Evolutionary conservation across 2,888 invertebrate species (phyloP).

Genomic region (Allygus modestus): DNA sequence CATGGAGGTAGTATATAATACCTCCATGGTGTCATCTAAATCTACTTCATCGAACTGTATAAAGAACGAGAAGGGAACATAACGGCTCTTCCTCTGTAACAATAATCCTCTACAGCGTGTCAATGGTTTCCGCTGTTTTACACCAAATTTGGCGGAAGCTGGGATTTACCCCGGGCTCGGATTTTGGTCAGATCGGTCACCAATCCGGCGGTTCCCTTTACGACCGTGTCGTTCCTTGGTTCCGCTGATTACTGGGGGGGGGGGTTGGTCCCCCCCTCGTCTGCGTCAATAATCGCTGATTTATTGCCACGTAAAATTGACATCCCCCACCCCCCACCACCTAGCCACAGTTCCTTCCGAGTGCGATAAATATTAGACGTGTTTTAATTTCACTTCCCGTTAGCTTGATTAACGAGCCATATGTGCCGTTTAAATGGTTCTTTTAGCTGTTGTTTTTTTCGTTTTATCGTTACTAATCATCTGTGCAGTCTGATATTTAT

Average conservation of each 20-base stretch:
- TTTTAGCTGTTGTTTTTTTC: no score
- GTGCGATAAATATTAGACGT: neutral
- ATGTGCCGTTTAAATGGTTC: neutral
- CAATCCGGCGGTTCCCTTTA: neutral
- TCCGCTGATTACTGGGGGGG: slow-evolving; percentile 3
- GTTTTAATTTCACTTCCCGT: neutral
- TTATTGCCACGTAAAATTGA: slow-evolving; percentile 40
- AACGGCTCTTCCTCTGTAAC: no score
- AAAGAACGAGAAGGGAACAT: no score
- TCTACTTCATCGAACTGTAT: no score
- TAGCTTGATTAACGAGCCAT: slow-evolving; percentile 2
- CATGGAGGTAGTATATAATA: no score
- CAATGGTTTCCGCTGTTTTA: neutral
- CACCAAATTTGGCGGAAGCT: neutral
- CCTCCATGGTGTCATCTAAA: no score
- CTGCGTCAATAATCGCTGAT: slow-evolving; percentile 45
- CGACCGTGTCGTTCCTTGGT: slow-evolving; percentile 21
- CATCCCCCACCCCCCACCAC: neutral
- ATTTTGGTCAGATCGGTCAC: neutral
- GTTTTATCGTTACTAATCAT: no score
- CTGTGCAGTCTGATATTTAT: no score
- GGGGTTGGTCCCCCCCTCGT: neutral
- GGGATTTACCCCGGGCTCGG: neutral
- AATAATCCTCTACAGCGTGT: no score
- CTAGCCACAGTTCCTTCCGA: slow-evolving; percentile 8